A percentile compares a stretch with the other conserved stretches of the same genome.
Evolutionary conservation across 37 sponge, comb jelly and placozoan genomes (phyloP).

Genomic region (Tethya wilhelma): DNA sequence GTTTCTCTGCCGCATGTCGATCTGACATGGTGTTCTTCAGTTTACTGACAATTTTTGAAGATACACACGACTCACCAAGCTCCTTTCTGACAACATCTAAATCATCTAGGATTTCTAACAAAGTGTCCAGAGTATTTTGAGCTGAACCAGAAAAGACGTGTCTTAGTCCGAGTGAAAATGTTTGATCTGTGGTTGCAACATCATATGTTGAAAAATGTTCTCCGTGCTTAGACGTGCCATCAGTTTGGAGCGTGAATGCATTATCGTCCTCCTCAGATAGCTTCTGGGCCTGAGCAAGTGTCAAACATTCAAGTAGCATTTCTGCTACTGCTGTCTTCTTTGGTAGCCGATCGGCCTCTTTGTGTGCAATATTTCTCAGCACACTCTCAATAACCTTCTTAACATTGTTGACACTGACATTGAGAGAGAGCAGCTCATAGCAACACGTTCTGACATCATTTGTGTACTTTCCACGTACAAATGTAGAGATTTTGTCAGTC

Average conservation of each 20-base stretch:
- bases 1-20: conserved; percentile 43
- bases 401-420: background rate
- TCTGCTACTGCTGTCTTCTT: background rate
- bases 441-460: too few relatives aligned
- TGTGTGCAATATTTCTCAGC: background rate
- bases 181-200: background rate
- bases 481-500: too few relatives aligned
- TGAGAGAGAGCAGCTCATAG: background rate
- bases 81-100: background rate
- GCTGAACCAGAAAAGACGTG: conserved; percentile 45
- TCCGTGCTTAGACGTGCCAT: conserved; percentile 44
- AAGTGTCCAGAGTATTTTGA: conserved; percentile 31
- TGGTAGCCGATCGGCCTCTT: background rate
- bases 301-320: background rate
- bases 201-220: conserved; percentile 34
- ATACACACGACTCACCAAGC: conserved; percentile 4
- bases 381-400: background rate
- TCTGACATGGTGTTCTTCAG: conserved; percentile 68
- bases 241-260: conserved; percentile 8
- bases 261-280: background rate
- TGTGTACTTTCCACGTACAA: too few relatives aligned
- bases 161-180: conserved; percentile 13
- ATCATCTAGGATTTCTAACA: conserved; percentile 40
- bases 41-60: background rate
- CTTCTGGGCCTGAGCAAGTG: conserved; percentile 24